A percentile compares a stretch with the other conserved stretches of the same genome.
These are phyloP conservation scores for Gambelia wislizenii DNA, from an alignment of 2,797 vertebrate species.

Conservation along the genomic window DNA sequence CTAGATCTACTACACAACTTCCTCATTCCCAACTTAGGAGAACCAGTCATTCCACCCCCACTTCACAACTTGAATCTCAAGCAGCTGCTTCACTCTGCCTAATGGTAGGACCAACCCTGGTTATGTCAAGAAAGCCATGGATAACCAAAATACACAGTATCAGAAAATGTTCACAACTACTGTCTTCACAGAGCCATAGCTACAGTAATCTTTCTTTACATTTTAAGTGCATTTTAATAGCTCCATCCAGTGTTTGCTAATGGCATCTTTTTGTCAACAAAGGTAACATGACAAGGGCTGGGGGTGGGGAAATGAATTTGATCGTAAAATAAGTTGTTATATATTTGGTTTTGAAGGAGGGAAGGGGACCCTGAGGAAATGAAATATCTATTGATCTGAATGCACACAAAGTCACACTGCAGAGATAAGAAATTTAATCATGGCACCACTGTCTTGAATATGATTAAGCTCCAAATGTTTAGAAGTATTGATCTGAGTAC, in stretches of 20 bases:
- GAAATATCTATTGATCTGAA: slow-evolving; percentile 61
- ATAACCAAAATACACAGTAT: not conserved
- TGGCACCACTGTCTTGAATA: slow-evolving; percentile 53
- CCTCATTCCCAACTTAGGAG: too few species aligned
- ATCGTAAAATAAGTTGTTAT: slow-evolving; percentile 18
- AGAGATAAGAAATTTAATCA: slow-evolving; percentile 62
- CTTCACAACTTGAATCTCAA: too few species aligned
- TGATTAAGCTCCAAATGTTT: slow-evolving; percentile 33
- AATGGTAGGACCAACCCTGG: too few species aligned
- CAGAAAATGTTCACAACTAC: slow-evolving; percentile 12
- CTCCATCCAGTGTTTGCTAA: slow-evolving; percentile 35
- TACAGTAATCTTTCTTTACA: not conserved
- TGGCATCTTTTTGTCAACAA: slow-evolving; percentile 9
- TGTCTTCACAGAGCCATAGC: not conserved
- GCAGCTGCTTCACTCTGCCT: too few species aligned
- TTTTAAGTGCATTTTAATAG: slow-evolving; percentile 37
- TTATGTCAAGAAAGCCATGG: too few species aligned
- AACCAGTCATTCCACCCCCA: too few species aligned
- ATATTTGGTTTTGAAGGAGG: not conserved
- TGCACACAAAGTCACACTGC: slow-evolving; percentile 50
- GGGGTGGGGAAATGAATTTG: not conserved
- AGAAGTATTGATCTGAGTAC: slow-evolving; percentile 20
- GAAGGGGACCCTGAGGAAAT: slow-evolving; percentile 22
- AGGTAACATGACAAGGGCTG: slow-evolving; percentile 27
- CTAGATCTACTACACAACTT: too few species aligned